Base-by-base conservation (phyloP, 2,797 vertebrate genomes). In the Leptoclinus maculatus region DNA sequence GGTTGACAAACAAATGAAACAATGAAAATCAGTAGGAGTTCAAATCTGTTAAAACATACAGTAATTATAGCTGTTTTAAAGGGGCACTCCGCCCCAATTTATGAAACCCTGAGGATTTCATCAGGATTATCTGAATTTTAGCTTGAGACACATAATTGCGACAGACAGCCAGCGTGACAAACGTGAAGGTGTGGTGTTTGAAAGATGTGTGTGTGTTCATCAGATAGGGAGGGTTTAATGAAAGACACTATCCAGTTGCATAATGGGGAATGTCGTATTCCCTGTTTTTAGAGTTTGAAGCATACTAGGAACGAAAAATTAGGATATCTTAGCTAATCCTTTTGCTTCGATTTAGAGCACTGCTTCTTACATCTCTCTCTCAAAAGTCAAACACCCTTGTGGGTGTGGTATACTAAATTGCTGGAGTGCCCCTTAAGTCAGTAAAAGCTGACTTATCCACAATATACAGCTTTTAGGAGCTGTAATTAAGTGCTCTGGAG, bases 51-150 rank as follows among this genome's bases (percentile, higher is more conserved):
- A 41, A 72, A 64, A 67, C 45, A 66, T 5, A 51, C n/a, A n/a
- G 8, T 10, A 11, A 32, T n/a, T 53, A 6, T 6, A 21, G 27
- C 58, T 19, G 58, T 57, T n/a, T 51, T 57, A 49, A 66, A 74
- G 34, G n/a, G 41, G n/a, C 16, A 70, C 75, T 57, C 74, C 76
- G 67, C 82, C 80, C 80, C 67, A 51, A 14, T 74, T 82, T 25
- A 13, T 32, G 4, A 39, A 76, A 60, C n/a, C 17, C 39, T 21
- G 58, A 29, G 65, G 71, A 71, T 43, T 56, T 53, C 27, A 62
- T 66, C 23, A 27, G 29, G 78, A 41, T 57, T 36, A 71, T 36
- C n/a, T 1, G 32, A 71, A 11, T 32, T 75, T 59, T 59, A 38
- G 29, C 13, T 59, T 1, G 4, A 45, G 53, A 51, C 23, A 60